phyloP scores from a whole-genome alignment of 2,113 vertebrate genomes.

The Aythya baeri region DNA sequence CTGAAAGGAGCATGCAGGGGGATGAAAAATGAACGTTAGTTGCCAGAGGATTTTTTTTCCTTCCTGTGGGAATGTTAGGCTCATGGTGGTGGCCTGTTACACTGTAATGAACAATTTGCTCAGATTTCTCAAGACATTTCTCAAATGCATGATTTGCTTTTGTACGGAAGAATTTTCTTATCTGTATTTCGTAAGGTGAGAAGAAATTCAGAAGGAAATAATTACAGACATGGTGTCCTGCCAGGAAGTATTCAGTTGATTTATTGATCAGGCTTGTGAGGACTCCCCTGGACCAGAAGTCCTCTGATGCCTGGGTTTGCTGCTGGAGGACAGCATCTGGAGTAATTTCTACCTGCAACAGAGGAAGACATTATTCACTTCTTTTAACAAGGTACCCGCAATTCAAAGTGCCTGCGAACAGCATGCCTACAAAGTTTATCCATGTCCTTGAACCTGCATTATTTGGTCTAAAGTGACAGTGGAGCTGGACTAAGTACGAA shows the following conservation, averaged over 20 bases:
- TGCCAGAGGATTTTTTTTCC: not conserved
- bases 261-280: not conserved
- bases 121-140: not conserved
- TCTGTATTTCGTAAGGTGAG: not conserved
- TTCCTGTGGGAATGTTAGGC: not conserved
- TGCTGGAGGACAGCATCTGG: not conserved
- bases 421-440: not conserved
- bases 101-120: not conserved
- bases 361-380: not conserved
- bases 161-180: not conserved
- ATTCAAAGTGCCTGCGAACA: not conserved
- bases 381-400: not conserved
- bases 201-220: slow-evolving; percentile 17
- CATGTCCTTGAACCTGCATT: fast-evolving
- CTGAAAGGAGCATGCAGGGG: not conserved
- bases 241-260: not conserved
- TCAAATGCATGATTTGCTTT: not conserved
- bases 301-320: not conserved
- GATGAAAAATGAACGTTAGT: not conserved
- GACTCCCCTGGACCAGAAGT: not conserved
- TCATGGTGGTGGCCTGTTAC: not conserved
- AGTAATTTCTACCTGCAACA: not conserved
- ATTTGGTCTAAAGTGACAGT: not conserved
- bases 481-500: not conserved
- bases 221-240: not conserved